Conservation (phyloP, 2,113 vertebrate species). For the Oceanodroma tethys region DNA sequence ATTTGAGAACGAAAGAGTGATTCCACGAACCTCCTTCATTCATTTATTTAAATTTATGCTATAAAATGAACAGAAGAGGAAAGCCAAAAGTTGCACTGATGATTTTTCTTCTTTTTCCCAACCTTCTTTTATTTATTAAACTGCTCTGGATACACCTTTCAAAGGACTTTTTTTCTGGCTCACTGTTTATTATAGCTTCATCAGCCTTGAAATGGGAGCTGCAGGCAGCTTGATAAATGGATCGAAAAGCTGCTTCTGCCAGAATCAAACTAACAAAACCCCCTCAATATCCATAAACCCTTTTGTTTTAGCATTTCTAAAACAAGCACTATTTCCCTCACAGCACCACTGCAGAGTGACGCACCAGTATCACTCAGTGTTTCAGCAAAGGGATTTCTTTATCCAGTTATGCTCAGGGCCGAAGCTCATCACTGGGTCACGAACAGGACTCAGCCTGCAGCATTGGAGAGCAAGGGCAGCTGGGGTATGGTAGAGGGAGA, state of each 20-base stretch:
- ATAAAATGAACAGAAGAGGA: not conserved
- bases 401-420: not conserved
- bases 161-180: not conserved
- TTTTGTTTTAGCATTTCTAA: slow-evolving; percentile 8
- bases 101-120: not conserved
- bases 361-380: not conserved
- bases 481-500: not conserved
- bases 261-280: not conserved
- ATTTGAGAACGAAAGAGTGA: not conserved
- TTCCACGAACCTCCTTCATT: not conserved
- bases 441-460: not conserved
- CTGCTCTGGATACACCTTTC: not conserved
- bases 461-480: not conserved
- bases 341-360: not conserved
- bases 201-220: slow-evolving; percentile 35
- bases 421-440: not conserved
- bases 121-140: slow-evolving; percentile 1
- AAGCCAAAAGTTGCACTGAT: not conserved
- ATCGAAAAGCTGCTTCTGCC: not conserved
- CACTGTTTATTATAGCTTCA: not conserved
- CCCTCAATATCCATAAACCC: not conserved
- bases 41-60: slow-evolving; percentile 28
- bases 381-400: not conserved
- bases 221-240: slow-evolving; percentile 39
- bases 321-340: not conserved